Evolutionary conservation across 2,797 vertebrate genomes (phyloP), one percentile per base, ranked within the genome.

Genomic region (Microcaecilia unicolor): DNA sequence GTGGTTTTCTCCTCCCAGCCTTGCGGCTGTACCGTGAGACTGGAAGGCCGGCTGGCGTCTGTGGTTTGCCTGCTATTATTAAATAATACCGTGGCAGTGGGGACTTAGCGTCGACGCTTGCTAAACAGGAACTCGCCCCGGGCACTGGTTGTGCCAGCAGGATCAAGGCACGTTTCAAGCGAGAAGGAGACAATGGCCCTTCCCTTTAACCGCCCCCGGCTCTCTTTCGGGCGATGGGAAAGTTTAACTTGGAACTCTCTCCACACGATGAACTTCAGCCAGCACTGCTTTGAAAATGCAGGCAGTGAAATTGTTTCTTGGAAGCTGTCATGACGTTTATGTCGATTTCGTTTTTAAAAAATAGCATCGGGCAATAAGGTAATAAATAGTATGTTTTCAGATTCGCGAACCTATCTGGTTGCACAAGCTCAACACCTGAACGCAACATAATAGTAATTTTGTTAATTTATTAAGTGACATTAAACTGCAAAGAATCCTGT

Each of bases 121-220:
- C 30, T 44, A 12, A 27, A 53, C 34, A 44, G 44, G 38, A 53
- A 38, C 28, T 37, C 16, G 25, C 31, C 44, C 19, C 28, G 21
- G 32, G 41, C 31, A 15, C 14, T 27, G 14, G 32, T 35, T 30
- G 19, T 31, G 15, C 33, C 25, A 48, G 34, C 37, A 39, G 30
- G 28, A 46, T 45, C 42, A 30, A 23, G 41, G 53, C 28, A 43
- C 31, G 46, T 52, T 48, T 28, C 30, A 19, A 18, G 14, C 32
- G 30, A 18, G 27, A 42, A 38, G 40, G 35, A 14, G 27, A 38
- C 12, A 25, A 5, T 33, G 19, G 33, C 16, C 28, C 22, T 20
- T 19, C 14, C 22, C 18, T 10, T 25, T 25, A 15, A 16, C 31
- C 28, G 32, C n/a, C n/a, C n/a, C n/a, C n/a, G n/a, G n/a, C n/a